Conservation (phyloP, 2,888 invertebrate species). For the Proisotoma minuta region DNA sequence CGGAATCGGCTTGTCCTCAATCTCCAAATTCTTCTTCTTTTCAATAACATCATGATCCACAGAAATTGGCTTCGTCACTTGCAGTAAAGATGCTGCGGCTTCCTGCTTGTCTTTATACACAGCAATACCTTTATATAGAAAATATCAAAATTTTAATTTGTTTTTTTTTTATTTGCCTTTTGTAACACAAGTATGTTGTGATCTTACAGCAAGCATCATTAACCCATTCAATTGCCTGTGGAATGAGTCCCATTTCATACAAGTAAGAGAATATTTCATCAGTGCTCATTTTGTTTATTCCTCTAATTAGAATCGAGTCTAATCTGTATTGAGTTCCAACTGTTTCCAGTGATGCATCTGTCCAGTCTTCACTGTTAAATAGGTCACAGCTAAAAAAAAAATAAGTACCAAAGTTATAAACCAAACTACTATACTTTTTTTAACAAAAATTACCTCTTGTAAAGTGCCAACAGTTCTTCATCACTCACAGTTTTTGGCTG, state of each 20-base stretch:
- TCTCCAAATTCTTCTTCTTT: constrained; percentile 22
- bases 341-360: constrained; percentile 34
- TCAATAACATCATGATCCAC: constrained; percentile 29
- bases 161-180: background rate
- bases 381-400: constrained; percentile 30
- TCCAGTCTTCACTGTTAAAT: constrained; percentile 38
- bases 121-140: constrained; percentile 31
- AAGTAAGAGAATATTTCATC: constrained; percentile 76
- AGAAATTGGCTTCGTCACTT: constrained; percentile 35
- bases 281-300: constrained; percentile 69
- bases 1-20: background rate
- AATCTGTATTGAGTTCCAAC: constrained; percentile 60
- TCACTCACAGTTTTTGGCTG: constrained; percentile 11
- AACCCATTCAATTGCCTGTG: constrained; percentile 75
- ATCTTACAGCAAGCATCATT: constrained; percentile 69
- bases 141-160: background rate
- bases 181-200: too few relatives aligned
- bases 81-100: constrained; percentile 32
- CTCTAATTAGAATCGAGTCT: constrained; percentile 70
- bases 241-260: constrained; percentile 61
- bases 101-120: constrained; percentile 36
- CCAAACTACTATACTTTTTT: background rate
- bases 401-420: background rate
- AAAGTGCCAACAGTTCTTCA: constrained; percentile 28
- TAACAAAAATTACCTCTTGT: constrained; percentile 21